Conservation (phyloP, 2,113 vertebrate genomes). For the Zosterops japonicus region DNA sequence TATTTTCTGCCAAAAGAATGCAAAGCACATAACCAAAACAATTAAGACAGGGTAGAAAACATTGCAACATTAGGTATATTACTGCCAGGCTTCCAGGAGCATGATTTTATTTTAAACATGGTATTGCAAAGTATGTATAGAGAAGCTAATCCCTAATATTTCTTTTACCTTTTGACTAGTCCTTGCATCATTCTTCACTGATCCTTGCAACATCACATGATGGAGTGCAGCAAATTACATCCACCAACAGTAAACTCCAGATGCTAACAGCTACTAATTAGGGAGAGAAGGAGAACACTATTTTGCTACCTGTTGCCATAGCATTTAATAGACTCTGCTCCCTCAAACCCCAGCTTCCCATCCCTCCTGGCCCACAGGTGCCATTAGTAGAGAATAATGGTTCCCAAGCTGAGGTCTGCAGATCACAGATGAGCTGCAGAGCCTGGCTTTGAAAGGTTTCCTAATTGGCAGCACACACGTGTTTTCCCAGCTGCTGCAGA, state of each 20-base stretch:
- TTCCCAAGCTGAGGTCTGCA: conserved; percentile 16
- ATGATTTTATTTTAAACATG: neutral
- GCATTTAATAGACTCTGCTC: conserved; percentile 37
- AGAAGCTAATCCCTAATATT: neutral
- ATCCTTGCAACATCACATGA: neutral
- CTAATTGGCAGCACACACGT: conserved; percentile 3
- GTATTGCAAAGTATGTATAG: neutral
- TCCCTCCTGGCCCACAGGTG: conserved; percentile 3
- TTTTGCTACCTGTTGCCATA: conserved; percentile 55
- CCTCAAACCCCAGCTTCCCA: conserved; percentile 5
- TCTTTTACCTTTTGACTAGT: neutral
- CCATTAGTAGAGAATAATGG: conserved; percentile 45
- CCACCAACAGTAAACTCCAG: conserved; percentile 1
- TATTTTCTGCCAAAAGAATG: neutral
- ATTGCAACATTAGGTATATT: neutral
- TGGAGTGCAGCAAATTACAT: neutral
- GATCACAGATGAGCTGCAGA: conserved; percentile 39
- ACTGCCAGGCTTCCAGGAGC: neutral
- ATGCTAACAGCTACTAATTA: conserved; percentile 51
- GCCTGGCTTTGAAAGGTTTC: conserved; percentile 36
- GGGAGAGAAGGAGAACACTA: neutral
- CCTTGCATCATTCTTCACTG: neutral
- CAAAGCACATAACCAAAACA: neutral
- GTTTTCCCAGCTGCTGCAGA: neutral
- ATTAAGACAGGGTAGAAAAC: neutral